A percentile compares a stretch with the other conserved stretches of the same genome.
These are phyloP conservation scores for Papilio xuthus DNA, from an alignment of 1,140 invertebrate species.

Conservation along the genomic window DNA sequence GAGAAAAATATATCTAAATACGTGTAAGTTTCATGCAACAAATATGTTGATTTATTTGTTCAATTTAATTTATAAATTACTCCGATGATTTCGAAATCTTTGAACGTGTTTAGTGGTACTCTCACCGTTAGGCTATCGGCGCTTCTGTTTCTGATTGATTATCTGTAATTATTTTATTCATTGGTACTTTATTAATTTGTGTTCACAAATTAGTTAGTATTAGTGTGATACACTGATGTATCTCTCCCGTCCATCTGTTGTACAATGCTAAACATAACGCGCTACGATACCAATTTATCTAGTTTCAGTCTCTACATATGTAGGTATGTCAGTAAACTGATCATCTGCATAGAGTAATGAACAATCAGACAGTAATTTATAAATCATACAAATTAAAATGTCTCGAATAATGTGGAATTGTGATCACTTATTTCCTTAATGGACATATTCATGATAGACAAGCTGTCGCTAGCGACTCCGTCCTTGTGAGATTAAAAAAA, in stretches of 20 bases:
- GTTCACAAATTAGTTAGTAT: neutral
- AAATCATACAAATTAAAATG: neutral
- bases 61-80: too few species aligned
- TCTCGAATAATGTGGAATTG: neutral
- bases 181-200: neutral
- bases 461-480: too few species aligned
- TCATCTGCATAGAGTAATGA: conserved; percentile 16
- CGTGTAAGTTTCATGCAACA: too few species aligned
- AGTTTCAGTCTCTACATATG: conserved; percentile 15
- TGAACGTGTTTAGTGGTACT: neutral
- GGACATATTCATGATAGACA: too few species aligned
- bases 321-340: neutral
- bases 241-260: conserved; percentile 10
- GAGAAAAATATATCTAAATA: too few species aligned
- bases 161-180: neutral
- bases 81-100: neutral
- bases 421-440: too few species aligned
- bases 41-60: too few species aligned
- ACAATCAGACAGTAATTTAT: conserved; percentile 3
- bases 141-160: neutral
- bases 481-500: too few species aligned
- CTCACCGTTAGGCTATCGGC: neutral
- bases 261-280: conserved; percentile 29
- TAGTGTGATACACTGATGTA: conserved; percentile 3
- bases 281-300: conserved; percentile 31